Evolutionary conservation across 2,797 vertebrate genomes (phyloP).

Genomic region (Enteromius radiatus): DNA sequence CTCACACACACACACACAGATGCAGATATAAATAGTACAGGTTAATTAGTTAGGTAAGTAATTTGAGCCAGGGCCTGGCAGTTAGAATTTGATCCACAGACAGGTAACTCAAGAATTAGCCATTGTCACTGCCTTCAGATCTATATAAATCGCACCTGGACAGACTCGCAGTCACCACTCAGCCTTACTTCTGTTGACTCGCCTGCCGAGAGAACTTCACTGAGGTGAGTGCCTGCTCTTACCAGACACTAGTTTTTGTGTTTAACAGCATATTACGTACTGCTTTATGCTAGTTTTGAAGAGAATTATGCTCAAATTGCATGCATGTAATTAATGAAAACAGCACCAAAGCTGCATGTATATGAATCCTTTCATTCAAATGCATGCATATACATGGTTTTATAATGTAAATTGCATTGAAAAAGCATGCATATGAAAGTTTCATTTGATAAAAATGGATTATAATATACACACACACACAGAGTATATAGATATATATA

Average conservation of each 20-base stretch:
- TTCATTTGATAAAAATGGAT: neutral
- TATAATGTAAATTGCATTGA: neutral
- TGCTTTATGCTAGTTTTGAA: neutral
- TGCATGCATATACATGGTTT: neutral
- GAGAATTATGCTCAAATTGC: neutral
- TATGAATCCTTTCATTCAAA: neutral
- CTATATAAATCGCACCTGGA: slow-evolving; percentile 89
- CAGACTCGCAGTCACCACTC: slow-evolving; percentile 75
- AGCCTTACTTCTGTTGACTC: slow-evolving; percentile 73
- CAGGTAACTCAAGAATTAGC: slow-evolving; percentile 90
- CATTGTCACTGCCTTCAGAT: slow-evolving; percentile 86
- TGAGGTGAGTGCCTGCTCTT: slow-evolving; percentile 49
- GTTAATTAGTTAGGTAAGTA: slow-evolving; percentile 93
- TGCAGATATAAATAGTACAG: slow-evolving; percentile 89
- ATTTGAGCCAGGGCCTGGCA: slow-evolving; percentile 86
- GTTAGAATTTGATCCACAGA: slow-evolving; percentile 90
- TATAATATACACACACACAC: neutral
- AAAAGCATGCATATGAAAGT: neutral
- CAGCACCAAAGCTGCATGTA: neutral
- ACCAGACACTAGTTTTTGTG: neutral
- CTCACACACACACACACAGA: slow-evolving; percentile 56
- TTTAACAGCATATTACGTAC: neutral
- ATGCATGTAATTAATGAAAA: neutral
- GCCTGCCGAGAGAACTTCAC: slow-evolving; percentile 62
- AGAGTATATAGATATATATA: too few species aligned